Evolutionary conservation across 2,113 vertebrate species (phyloP).

Genomic region (Desmodus rotundus): DNA sequence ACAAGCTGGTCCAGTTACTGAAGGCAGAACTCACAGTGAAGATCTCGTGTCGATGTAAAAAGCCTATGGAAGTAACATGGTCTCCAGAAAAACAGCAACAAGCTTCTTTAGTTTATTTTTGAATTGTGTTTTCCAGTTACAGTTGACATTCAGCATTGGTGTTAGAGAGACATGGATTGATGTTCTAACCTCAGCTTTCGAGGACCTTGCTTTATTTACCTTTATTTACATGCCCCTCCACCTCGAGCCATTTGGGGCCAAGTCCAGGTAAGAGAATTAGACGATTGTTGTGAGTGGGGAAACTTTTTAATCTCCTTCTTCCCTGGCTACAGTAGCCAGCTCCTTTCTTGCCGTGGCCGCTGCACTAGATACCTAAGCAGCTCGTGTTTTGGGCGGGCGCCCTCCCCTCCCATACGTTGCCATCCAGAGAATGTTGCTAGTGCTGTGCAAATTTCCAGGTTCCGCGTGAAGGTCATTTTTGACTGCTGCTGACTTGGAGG

Average conservation of each 20-base stretch:
- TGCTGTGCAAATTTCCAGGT: not conserved
- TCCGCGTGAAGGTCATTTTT: not conserved
- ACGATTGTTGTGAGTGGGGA: not conserved
- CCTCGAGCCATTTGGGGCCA: not conserved
- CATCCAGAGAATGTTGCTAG: not conserved
- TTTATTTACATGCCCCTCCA: not conserved
- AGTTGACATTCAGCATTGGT: not conserved
- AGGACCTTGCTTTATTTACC: not conserved
- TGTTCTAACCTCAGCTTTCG: not conserved
- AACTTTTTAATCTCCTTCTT: not conserved
- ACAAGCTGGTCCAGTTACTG: not conserved
- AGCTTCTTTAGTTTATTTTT: not conserved
- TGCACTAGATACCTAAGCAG: not conserved
- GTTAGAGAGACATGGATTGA: not conserved
- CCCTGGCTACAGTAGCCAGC: not conserved
- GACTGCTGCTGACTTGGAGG: not conserved
- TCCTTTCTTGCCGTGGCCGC: not conserved
- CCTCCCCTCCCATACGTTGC: accelerated
- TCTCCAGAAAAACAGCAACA: not conserved
- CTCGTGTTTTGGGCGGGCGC: not conserved
- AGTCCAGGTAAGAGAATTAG: not conserved
- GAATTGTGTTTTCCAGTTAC: not conserved
- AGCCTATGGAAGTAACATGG: not conserved
- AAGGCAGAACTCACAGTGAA: not conserved
- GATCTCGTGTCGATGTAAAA: not conserved